Base-by-base conservation (phyloP, 2,888 invertebrate species). In the Lepidocyrtoides sp. region DNA sequence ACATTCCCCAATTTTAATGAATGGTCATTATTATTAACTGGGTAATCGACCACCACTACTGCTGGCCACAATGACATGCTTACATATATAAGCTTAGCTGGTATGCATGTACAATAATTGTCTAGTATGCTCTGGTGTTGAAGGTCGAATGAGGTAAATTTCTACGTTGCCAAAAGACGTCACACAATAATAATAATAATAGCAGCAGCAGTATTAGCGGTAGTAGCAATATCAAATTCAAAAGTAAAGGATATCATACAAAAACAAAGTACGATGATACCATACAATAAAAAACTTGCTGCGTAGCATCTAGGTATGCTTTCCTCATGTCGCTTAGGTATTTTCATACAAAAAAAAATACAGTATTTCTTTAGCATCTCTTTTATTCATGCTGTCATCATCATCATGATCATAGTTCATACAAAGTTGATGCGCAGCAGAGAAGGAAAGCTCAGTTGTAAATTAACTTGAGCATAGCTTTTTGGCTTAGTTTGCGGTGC, bases 91-190 rank as follows among this genome's bases (percentile, higher is more conserved):
- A 14, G 26, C 63, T 29, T 77, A 51, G 26, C 14, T 8, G 1
- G 29, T 29, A 23, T 54, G 29, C 51, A 12, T n/a, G 2, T 2
- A 60, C 57, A 32, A 36, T 36, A 36, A 36, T 36, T 36, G 36
- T 7, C 36, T 7, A 17, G 75, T 77, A 51, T 51, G 51, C 77
- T 51, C 77, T 36, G 17, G 12, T 44, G 69, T 14, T 84, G 91
- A 91, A 91, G 91, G 91, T 91, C 91, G 91, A 87, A 86, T 82
- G 91, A 91, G 82, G 91, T 91, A 86, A 91, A 91, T 57, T 82
- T 86, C 66, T 91, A 54, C 87, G 91, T n/a, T 86, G 91, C 91
- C 75, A 81, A 87, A 90, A 91, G 75, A 87, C 91, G 82, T 87
- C 91, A 84, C 48, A 57, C 51, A 75, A 84, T 90, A 77, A 85